A percentile compares a stretch with the other conserved stretches of the same genome.
Evolutionary conservation across 2,888 invertebrate genomes (phyloP).

Genomic region (Orgyia antiqua): DNA sequence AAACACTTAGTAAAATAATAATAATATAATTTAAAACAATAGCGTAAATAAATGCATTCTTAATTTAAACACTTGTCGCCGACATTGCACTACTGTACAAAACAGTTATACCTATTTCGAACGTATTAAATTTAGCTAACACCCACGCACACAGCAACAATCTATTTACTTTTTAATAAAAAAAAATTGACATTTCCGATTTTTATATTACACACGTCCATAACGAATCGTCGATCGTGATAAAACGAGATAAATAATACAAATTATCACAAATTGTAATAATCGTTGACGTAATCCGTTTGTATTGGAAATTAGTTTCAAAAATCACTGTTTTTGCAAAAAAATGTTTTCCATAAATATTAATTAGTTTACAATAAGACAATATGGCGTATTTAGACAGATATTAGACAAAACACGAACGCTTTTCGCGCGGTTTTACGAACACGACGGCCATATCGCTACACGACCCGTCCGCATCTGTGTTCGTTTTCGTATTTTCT

Average conservation of each 20-base stretch:
- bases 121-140: constrained; percentile 42
- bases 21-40: constrained; percentile 36
- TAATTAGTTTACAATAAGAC: constrained; percentile 49
- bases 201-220: constrained; percentile 23
- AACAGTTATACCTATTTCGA: constrained; percentile 37
- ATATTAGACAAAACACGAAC: constrained; percentile 62
- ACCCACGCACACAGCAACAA: constrained; percentile 17
- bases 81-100: constrained; percentile 47
- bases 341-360: constrained; percentile 26
- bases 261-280: constrained; percentile 18
- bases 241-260: constrained; percentile 24
- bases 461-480: constrained; percentile 58
- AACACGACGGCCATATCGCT: constrained; percentile 54
- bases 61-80: constrained; percentile 42
- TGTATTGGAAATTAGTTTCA: constrained; percentile 5
- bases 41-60: constrained; percentile 42
- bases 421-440: constrained; percentile 33
- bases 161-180: constrained; percentile 2
- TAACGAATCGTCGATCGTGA: constrained; percentile 18
- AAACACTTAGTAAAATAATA: constrained; percentile 31
- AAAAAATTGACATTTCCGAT: constrained; percentile 18
- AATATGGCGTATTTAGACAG: constrained; percentile 68
- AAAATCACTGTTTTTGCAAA: constrained; percentile 12
- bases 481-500: constrained; percentile 55
- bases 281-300: constrained; percentile 15